A percentile compares a stretch with the other conserved stretches of the same genome.
Evolutionary conservation across 2,888 invertebrate species (phyloP).

Genomic region (Ormyrus rosae): DNA sequence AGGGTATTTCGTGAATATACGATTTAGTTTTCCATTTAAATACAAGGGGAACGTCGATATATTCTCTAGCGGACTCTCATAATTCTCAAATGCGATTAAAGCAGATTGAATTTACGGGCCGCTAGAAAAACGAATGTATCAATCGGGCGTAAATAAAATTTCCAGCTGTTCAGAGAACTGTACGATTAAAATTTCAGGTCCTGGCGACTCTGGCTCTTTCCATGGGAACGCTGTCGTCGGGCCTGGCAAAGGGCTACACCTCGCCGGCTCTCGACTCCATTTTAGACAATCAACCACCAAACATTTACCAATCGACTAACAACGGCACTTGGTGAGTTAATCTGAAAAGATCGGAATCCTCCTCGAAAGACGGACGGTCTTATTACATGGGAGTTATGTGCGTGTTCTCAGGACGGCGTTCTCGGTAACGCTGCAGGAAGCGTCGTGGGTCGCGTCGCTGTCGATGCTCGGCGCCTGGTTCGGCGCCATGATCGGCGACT

Average conservation of each 20-base stretch:
- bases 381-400: neutral
- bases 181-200: slow-evolving; percentile 77
- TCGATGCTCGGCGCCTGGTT: slow-evolving; percentile 88
- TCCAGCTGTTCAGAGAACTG: neutral
- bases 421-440: slow-evolving; percentile 84
- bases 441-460: slow-evolving; percentile 89
- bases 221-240: slow-evolving; percentile 87
- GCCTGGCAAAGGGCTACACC: slow-evolving; percentile 89
- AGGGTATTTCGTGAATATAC: too few relatives aligned
- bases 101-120: too few relatives aligned
- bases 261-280: slow-evolving; percentile 89
- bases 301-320: slow-evolving; percentile 69
- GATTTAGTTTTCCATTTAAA: too few relatives aligned
- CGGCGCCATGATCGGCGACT: slow-evolving; percentile 88
- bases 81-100: too few relatives aligned
- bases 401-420: slow-evolving; percentile 76
- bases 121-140: neutral
- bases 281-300: slow-evolving; percentile 79
- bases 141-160: slow-evolving; percentile 18
- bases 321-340: slow-evolving; percentile 71
- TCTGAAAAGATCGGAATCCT: too few relatives aligned
- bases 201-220: slow-evolving; percentile 87
- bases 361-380: neutral
- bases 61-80: too few relatives aligned
- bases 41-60: too few relatives aligned